Base-by-base conservation (phyloP, 1,140 invertebrate genomes). In the Bombus consobrinus region DNA sequence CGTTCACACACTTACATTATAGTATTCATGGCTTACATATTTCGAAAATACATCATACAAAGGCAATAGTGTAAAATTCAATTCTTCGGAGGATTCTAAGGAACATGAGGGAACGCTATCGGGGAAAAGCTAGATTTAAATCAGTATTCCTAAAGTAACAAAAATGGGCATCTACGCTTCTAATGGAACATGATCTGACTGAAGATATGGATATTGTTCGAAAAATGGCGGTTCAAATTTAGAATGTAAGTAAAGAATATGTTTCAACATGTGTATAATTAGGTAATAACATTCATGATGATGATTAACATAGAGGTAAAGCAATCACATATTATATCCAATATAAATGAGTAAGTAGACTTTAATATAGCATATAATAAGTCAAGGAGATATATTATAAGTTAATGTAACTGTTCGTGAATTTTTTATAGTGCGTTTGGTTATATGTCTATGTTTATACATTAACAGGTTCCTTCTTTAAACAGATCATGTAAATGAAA, bases 1-100 rank as follows among this genome's bases (percentile, higher is more conserved):
- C 91, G 91, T 94, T 95, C 94, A 94, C 93, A 94, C 94, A 87
- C 78, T 88, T 88, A 80, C 77, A 74, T 86, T 88, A 82, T 88
- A 91, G 81, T 86, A 84, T 72, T 90, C 80, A 74, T 75, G 62
- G 43, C 57, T 90, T 91, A 88, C 53, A 81, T 88, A 90, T 66
- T 87, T 87, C 78, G 73, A 87, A 77, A 77, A 86, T 81, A 78
- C 80, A 88, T 88, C 83, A 82, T 88, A 88, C 87, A 81, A 73
- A 85, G 87, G 53, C 53, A 79, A 86, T 62, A 83, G 64, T 79
- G 64, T 86, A 64, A 78, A 87, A 72, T 81, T 82, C 34, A 69
- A 87, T 76, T 74, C 73, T 68, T 32, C 62, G 74, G 32, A 74
- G 83, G 80, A 71, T 77, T 77, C 47, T 82, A 62, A 69, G 80